These are phyloP conservation scores for Monopterus albus DNA, from an alignment of 2,113 vertebrate species.

Conservation along the genomic window DNA sequence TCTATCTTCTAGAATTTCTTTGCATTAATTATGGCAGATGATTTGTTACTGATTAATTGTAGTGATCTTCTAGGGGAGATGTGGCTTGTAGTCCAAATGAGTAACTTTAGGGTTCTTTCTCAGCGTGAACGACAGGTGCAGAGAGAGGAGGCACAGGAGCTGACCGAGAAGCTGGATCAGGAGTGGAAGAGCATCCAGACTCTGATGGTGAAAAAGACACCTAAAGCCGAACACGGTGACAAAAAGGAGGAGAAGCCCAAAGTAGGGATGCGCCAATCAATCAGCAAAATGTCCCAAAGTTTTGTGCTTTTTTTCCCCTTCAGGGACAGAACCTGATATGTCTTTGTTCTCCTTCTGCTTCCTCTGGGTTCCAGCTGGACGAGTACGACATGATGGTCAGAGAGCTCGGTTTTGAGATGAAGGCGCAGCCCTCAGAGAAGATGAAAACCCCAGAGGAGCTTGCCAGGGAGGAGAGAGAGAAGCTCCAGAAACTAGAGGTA, in stretches of 20 bases:
- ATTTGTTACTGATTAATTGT: not conserved
- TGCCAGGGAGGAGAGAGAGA: conserved; percentile 87
- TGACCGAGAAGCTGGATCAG: conserved; percentile 95
- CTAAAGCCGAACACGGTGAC: conserved; percentile 75
- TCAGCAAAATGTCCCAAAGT: not conserved
- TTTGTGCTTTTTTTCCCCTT: not conserved
- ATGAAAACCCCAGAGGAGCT: conserved; percentile 93
- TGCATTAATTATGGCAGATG: not conserved
- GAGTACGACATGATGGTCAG: conserved; percentile 93
- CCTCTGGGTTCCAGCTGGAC: conserved; percentile 82
- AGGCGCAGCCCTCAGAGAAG: conserved; percentile 92
- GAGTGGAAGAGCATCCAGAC: conserved; percentile 93
- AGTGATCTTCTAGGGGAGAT: not conserved
- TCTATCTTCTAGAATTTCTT: not conserved
- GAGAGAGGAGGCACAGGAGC: conserved; percentile 89
- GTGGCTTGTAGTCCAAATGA: not conserved
- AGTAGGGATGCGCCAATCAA: conserved; percentile 69
- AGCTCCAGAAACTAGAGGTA: conserved; percentile 91
- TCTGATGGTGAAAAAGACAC: conserved; percentile 84
- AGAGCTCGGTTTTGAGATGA: conserved; percentile 97
- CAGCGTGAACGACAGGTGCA: conserved; percentile 91
- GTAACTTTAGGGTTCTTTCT: not conserved
- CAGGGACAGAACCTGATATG: not conserved
- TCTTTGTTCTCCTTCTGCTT: not conserved
- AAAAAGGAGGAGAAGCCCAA: conserved; percentile 84